These are phyloP conservation scores for Artemisiospiza belli DNA, from an alignment of 2,113 vertebrate genomes.

Conservation along the genomic window DNA sequence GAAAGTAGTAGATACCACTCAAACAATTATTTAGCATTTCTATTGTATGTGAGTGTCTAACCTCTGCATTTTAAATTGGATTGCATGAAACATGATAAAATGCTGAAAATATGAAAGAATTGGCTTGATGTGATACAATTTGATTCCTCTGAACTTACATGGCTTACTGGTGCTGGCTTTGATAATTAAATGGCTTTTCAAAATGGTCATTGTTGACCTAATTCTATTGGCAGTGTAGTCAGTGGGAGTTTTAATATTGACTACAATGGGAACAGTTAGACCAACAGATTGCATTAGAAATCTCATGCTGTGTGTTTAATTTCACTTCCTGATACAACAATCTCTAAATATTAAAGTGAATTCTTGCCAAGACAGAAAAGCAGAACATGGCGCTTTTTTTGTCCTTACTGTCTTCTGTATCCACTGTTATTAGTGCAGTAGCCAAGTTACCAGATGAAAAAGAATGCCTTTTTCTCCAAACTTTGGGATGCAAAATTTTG, in stretches of 20 bases:
- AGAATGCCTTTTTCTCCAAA: background rate
- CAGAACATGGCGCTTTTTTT: background rate
- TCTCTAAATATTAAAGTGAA: slow-evolving; percentile 56
- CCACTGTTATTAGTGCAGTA: background rate
- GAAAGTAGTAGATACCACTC: background rate
- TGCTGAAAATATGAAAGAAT: background rate
- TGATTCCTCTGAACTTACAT: background rate
- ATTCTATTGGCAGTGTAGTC: background rate
- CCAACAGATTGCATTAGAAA: slow-evolving; percentile 52
- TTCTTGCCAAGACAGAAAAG: slow-evolving; percentile 36
- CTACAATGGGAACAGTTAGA: slow-evolving; percentile 29
- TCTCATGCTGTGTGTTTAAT: slow-evolving; percentile 51
- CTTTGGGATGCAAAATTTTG: background rate
- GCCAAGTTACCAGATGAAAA: background rate
- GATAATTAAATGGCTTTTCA: slow-evolving; percentile 43
- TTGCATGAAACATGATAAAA: background rate
- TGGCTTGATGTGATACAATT: background rate
- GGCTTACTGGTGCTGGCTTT: background rate
- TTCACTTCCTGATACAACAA: slow-evolving; percentile 51
- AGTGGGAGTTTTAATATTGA: slow-evolving; percentile 32
- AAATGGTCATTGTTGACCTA: slow-evolving; percentile 41
- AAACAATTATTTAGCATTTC: background rate
- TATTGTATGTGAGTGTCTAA: background rate
- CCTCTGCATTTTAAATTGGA: slow-evolving; percentile 6
- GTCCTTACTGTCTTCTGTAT: background rate